Percentiles rank a stretch among this genome's conserved stretches.
Evolutionary conservation across 2,888 invertebrate species (phyloP).

Genomic region (Stegophylla sp.): DNA sequence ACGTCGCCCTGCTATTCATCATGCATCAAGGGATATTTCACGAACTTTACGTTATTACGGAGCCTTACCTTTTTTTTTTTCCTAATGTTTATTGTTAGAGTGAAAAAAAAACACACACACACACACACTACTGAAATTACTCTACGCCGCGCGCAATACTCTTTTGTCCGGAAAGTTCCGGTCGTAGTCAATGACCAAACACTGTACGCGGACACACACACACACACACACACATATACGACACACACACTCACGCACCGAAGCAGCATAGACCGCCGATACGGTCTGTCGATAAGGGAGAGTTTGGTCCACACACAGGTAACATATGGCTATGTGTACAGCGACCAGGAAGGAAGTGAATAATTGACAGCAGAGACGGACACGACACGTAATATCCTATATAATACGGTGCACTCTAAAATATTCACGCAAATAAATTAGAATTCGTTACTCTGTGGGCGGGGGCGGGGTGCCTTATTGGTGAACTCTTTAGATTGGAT

Average conservation of each 20-base stretch:
- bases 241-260: background rate
- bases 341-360: conserved; percentile 57
- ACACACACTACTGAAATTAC: conserved; percentile 38
- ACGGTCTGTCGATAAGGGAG: conserved; percentile 59
- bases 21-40: conserved; percentile 55
- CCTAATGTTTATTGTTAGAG: conserved; percentile 42
- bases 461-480: conserved; percentile 52
- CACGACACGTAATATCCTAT: conserved; percentile 41
- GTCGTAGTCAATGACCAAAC: conserved; percentile 58
- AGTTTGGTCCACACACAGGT: conserved; percentile 58
- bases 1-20: conserved; percentile 33
- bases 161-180: conserved; percentile 58
- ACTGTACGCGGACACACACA: conserved; percentile 16
- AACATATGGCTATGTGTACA: conserved; percentile 45
- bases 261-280: conserved; percentile 45
- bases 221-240: background rate
- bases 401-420: background rate
- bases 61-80: conserved; percentile 54
- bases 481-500: conserved; percentile 57
- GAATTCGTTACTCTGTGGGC: conserved; percentile 44
- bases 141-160: conserved; percentile 31
- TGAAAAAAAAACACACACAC: conserved; percentile 36
- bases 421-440: conserved; percentile 59
- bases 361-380: conserved; percentile 52
- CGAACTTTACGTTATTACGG: conserved; percentile 42